Conservation (phyloP, 2,113 vertebrate species). For the Amazona guildingii region DNA sequence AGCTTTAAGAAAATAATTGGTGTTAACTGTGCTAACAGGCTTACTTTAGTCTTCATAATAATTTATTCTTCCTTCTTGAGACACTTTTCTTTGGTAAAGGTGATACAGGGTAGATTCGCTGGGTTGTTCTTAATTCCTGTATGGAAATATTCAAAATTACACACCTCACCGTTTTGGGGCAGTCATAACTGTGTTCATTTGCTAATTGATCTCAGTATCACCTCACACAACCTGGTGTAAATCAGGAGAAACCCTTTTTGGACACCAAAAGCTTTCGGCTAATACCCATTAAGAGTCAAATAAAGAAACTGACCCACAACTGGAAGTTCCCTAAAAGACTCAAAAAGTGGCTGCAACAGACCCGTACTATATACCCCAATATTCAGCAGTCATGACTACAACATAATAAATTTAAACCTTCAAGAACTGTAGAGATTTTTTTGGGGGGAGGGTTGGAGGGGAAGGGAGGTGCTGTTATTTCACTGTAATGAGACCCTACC, state of each 20-base stretch:
- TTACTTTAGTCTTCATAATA: not conserved
- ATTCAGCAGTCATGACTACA: not conserved
- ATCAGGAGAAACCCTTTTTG: not conserved
- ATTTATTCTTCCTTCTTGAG: not conserved
- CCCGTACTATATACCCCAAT: not conserved
- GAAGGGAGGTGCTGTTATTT: not conserved
- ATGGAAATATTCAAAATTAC: not conserved
- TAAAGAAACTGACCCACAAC: not conserved
- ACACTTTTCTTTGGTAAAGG: not conserved
- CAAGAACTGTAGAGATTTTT: not conserved
- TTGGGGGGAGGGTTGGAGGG: too few species aligned
- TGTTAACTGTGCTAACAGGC: not conserved
- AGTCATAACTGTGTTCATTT: not conserved
- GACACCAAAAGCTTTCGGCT: not conserved
- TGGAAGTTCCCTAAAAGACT: not conserved
- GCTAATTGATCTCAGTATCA: not conserved
- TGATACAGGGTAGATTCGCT: not conserved
- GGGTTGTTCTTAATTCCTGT: not conserved
- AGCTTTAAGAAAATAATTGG: not conserved
- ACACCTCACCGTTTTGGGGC: rapidly evolving
- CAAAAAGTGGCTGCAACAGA: not conserved
- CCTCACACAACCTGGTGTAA: not conserved
- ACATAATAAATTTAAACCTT: not conserved
- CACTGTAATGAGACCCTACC: not conserved
- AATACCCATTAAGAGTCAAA: not conserved